Conservation (phyloP, 2,113 vertebrate species). For the Diadophis punctatus region DNA sequence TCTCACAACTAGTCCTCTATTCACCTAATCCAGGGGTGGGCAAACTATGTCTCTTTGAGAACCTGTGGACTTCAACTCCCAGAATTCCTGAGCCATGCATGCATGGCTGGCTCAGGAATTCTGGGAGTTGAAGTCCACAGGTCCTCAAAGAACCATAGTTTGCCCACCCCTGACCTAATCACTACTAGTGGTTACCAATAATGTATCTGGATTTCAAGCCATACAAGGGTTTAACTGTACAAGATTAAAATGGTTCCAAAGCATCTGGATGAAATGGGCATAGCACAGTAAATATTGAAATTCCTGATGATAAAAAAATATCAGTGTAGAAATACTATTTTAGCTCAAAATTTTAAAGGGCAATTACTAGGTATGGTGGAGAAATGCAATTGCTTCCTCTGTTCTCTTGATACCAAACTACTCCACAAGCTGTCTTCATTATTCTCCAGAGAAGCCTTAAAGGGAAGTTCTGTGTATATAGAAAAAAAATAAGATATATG, state of each 20-base stretch:
- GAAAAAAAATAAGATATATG: neutral
- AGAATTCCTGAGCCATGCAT: too few relatives aligned
- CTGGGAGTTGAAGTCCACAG: too few relatives aligned
- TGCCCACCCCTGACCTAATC: too few relatives aligned
- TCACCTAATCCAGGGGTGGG: too few relatives aligned
- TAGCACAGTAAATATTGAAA: neutral
- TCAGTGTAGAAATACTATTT: neutral
- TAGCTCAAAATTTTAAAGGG: neutral
- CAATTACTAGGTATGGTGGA: neutral
- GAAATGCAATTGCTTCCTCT: neutral
- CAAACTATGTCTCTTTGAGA: too few relatives aligned
- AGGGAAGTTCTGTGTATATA: slow-evolving; percentile 10
- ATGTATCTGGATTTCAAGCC: neutral
- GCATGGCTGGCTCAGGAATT: too few relatives aligned
- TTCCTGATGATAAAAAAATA: neutral
- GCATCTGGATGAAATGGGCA: neutral
- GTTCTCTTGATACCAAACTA: neutral
- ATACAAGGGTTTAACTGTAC: neutral
- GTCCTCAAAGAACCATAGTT: too few relatives aligned
- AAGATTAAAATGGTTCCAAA: neutral
- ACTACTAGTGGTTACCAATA: neutral
- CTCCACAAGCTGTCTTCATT: too few relatives aligned
- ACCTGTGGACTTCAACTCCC: too few relatives aligned
- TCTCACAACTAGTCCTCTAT: neutral
- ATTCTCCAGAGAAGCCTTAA: neutral